These are phyloP conservation scores for Leptura quadrifasciata DNA, from an alignment of 2,888 invertebrate genomes.

Conservation along the genomic window DNA sequence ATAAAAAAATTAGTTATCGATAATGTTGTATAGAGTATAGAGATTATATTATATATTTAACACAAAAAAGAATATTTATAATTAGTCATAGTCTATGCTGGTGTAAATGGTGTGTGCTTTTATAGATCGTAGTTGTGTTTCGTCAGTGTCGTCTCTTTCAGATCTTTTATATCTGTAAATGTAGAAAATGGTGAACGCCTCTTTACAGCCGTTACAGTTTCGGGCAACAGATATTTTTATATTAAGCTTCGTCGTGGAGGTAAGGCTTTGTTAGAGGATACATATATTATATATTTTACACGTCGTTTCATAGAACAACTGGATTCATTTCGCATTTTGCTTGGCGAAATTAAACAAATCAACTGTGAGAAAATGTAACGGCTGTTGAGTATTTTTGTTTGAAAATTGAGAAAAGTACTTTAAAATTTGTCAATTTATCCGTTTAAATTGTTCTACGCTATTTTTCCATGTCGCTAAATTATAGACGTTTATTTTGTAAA, in stretches of 20 bases:
- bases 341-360: constrained; percentile 12
- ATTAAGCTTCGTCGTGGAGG: background rate
- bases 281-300: constrained; percentile 10
- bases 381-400: constrained; percentile 25
- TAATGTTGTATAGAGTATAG: constrained; percentile 73
- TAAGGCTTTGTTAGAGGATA: constrained; percentile 9
- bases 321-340: background rate
- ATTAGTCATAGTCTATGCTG: constrained; percentile 70
- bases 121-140: constrained; percentile 69
- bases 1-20: constrained; percentile 70
- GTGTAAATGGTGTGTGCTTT: constrained; percentile 74
- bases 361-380: constrained; percentile 21
- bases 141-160: constrained; percentile 65
- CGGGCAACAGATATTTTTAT: constrained; percentile 22
- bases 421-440: background rate
- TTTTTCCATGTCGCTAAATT: background rate
- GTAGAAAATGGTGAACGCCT: constrained; percentile 21
- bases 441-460: background rate
- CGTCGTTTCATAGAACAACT: background rate
- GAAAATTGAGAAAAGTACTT: constrained; percentile 27
- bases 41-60: constrained; percentile 68
- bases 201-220: constrained; percentile 34
- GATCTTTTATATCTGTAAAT: constrained; percentile 46
- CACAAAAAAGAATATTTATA: constrained; percentile 72
- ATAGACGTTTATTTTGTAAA: too few relatives aligned